phyloP scores from a whole-genome alignment of 2,797 vertebrate genomes.

The Parauchenoglanis ngamensis region DNA sequence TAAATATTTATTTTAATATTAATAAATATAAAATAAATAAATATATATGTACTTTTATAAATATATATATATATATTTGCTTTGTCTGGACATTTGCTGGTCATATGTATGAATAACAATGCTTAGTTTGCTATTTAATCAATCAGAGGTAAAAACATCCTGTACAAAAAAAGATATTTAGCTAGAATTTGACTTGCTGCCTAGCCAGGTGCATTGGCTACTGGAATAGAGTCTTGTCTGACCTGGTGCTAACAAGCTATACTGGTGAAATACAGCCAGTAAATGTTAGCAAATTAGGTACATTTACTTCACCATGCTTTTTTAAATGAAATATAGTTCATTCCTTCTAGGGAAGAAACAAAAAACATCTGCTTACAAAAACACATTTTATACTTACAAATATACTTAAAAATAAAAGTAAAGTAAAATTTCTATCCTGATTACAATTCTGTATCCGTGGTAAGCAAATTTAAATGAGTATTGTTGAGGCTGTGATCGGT shows the following conservation, averaged over 20 bases:
- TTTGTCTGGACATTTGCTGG: neutral
- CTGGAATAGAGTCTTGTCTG: neutral
- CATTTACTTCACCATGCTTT: no score
- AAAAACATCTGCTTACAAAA: neutral
- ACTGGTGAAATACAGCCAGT: neutral
- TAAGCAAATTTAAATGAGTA: neutral
- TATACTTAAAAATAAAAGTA: neutral
- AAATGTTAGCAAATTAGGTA: neutral
- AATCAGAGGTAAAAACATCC: neutral
- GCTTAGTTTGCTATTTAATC: neutral
- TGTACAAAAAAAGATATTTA: neutral
- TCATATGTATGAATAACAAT: neutral
- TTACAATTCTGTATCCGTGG: neutral
- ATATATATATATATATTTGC: neutral
- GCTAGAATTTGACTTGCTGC: neutral
- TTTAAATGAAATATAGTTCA: neutral
- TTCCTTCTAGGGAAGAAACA: neutral
- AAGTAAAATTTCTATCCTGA: neutral
- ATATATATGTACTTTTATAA: neutral
- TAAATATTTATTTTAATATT: no score
- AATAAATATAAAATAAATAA: neutral
- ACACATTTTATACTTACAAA: neutral
- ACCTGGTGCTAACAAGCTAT: neutral
- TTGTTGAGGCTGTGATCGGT: neutral
- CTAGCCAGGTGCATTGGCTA: neutral